Evolutionary conservation across 2,113 vertebrate genomes (phyloP).

Genomic region (Nesogale talazaci): DNA sequence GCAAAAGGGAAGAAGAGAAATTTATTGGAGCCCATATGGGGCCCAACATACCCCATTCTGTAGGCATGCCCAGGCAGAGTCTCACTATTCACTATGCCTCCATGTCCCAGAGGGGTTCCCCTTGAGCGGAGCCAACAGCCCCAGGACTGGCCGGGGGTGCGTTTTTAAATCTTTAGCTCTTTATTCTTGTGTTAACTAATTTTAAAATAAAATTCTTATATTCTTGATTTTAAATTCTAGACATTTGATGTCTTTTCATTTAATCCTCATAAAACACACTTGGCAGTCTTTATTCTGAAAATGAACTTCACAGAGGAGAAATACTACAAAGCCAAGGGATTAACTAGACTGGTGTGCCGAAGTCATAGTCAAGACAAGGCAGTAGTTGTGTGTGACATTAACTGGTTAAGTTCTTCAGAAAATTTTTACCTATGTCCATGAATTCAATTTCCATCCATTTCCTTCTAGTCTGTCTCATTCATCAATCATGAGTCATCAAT

Average conservation of each 20-base stretch:
- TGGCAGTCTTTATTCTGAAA: slow-evolving; percentile 29
- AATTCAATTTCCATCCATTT: slow-evolving; percentile 69
- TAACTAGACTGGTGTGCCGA: not conserved
- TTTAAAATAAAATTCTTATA: slow-evolving; percentile 18
- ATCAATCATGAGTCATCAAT: slow-evolving; percentile 55
- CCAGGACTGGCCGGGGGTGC: too few species aligned
- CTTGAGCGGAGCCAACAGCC: too few species aligned
- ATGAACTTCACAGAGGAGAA: slow-evolving; percentile 16
- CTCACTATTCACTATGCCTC: too few species aligned
- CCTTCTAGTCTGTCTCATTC: slow-evolving; percentile 47
- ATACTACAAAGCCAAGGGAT: slow-evolving; percentile 18
- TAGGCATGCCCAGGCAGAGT: too few species aligned
- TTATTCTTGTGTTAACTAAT: not conserved
- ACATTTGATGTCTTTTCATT: slow-evolving; percentile 44
- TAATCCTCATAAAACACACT: slow-evolving; percentile 23
- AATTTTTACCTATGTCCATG: slow-evolving; percentile 55
- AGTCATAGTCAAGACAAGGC: not conserved
- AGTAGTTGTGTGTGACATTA: not conserved
- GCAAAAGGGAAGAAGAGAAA: too few species aligned
- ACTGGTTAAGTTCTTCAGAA: slow-evolving; percentile 52
- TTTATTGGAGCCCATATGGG: too few species aligned
- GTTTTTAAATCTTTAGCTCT: too few species aligned
- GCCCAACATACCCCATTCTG: too few species aligned
- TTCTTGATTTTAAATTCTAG: not conserved
- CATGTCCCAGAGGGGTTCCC: too few species aligned